Percentiles rank a stretch among this genome's conserved stretches.
phyloP scores from a whole-genome alignment of 2,888 invertebrate genomes.

The Agrotis segetum region DNA sequence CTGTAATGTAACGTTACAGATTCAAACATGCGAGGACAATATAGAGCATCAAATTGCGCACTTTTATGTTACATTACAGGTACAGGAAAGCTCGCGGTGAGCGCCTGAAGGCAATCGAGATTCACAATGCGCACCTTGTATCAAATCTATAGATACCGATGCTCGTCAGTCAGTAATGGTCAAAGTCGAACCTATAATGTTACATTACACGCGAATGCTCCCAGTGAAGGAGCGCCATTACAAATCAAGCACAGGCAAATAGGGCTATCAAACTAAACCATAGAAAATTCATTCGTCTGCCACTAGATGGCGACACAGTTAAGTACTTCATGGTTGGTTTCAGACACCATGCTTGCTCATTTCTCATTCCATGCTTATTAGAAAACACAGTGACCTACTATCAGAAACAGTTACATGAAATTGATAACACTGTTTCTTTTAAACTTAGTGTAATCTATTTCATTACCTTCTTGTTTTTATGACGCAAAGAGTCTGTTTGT shows the following conservation, averaged over 20 bases:
- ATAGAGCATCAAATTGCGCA: too few relatives aligned
- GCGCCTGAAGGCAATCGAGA: too few relatives aligned
- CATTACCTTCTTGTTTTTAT: constrained; percentile 13
- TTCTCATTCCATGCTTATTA: constrained; percentile 34
- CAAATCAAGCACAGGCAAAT: background rate
- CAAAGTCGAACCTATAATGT: too few relatives aligned
- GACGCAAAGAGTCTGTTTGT: constrained; percentile 7
- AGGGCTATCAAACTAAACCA: background rate
- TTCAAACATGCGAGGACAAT: too few relatives aligned
- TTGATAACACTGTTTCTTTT: constrained; percentile 44
- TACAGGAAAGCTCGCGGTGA: too few relatives aligned
- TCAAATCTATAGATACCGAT: too few relatives aligned
- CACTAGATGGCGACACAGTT: constrained; percentile 36
- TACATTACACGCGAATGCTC: too few relatives aligned
- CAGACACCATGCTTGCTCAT: background rate
- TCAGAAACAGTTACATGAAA: constrained; percentile 12
- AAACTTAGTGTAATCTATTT: constrained; percentile 28
- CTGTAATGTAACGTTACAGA: too few relatives aligned
- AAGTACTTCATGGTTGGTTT: constrained; percentile 16
- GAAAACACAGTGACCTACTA: constrained; percentile 41
- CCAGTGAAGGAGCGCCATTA: too few relatives aligned
- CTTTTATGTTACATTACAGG: too few relatives aligned
- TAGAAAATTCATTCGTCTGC: background rate
- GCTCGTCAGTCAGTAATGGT: too few relatives aligned
- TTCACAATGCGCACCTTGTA: too few relatives aligned